These are phyloP conservation scores for Mamestra configurata DNA, from an alignment of 1,140 invertebrate species.

Conservation along the genomic window DNA sequence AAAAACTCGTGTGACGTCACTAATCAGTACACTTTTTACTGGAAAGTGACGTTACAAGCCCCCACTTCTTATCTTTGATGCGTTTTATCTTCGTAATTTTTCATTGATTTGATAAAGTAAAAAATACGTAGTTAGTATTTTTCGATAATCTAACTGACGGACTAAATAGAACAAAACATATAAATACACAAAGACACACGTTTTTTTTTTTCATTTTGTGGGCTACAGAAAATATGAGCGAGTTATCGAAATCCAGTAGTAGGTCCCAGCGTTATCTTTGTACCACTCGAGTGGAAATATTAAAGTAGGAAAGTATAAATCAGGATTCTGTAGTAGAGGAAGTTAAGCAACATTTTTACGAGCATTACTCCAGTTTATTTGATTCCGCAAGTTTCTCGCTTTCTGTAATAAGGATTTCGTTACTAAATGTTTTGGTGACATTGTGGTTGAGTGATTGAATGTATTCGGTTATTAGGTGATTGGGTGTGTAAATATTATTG, in stretches of 20 bases:
- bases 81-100: too few relatives aligned
- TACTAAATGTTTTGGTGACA: slow-evolving; percentile 31
- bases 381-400: slow-evolving; percentile 38
- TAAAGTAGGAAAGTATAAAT: slow-evolving; percentile 53
- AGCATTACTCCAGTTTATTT: slow-evolving; percentile 49
- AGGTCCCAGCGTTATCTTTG: slow-evolving; percentile 40
- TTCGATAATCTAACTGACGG: too few relatives aligned
- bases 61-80: too few relatives aligned
- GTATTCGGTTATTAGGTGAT: neutral
- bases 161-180: too few relatives aligned
- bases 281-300: slow-evolving; percentile 50
- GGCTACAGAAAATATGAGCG: slow-evolving; percentile 1
- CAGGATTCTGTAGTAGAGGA: slow-evolving; percentile 48
- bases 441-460: slow-evolving; percentile 43
- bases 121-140: too few relatives aligned
- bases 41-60: too few relatives aligned
- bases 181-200: too few relatives aligned
- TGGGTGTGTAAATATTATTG: neutral
- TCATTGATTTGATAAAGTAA: too few relatives aligned
- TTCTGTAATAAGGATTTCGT: slow-evolving; percentile 30
- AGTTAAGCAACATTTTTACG: slow-evolving; percentile 53
- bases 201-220: too few relatives aligned
- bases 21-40: too few relatives aligned
- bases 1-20: too few relatives aligned
- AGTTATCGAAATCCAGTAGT: slow-evolving; percentile 39